Evolutionary conservation across 2,113 vertebrate species (phyloP).

Genomic region (Periophthalmus modestus): DNA sequence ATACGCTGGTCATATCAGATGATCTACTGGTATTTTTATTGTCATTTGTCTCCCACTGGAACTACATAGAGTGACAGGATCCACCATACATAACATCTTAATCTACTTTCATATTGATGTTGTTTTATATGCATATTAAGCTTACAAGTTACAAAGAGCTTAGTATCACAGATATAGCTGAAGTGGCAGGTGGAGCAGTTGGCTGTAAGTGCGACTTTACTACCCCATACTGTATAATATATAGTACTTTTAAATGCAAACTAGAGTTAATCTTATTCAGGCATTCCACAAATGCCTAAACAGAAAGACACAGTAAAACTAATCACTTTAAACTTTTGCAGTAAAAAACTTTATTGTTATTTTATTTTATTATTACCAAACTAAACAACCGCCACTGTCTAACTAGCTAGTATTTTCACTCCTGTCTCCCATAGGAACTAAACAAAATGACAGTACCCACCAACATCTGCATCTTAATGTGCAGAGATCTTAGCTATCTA

Average conservation of each 20-base stretch:
- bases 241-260: background rate
- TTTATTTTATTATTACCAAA: background rate
- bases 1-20: conserved; percentile 60
- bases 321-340: no score
- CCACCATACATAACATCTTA: conserved; percentile 53
- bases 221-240: background rate
- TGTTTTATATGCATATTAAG: conserved; percentile 23
- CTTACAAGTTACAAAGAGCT: background rate
- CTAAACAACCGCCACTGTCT: background rate
- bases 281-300: background rate
- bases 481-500: conserved; percentile 55
- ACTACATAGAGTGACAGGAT: conserved; percentile 23
- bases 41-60: conserved; percentile 54
- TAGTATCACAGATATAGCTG: background rate
- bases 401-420: conserved; percentile 21
- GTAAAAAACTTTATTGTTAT: background rate
- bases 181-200: background rate
- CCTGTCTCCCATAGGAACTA: conserved; percentile 51
- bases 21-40: conserved; percentile 40
- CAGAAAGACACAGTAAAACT: no score
- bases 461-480: conserved; percentile 56
- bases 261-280: background rate
- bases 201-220: background rate
- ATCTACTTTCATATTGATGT: conserved; percentile 54
- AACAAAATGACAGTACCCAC: conserved; percentile 33